Evolutionary conservation across 2,797 vertebrate genomes (phyloP), one percentile per base, ranked within the genome.

Genomic region (Danio albolineatus): DNA sequence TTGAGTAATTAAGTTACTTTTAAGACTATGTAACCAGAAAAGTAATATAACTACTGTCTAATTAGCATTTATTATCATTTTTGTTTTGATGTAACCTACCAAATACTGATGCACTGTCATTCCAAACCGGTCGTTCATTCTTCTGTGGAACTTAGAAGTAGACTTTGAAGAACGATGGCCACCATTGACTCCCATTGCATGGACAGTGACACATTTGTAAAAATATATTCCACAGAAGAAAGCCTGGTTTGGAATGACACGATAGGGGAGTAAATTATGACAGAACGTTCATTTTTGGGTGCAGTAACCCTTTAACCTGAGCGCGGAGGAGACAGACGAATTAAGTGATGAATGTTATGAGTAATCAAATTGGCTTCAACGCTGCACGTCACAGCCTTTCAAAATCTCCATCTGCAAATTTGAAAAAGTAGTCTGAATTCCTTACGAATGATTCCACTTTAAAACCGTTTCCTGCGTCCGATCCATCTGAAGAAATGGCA

Each of bases 371-470:
- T 79, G 60, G 51, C 69, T 73, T 64, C 5, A 17, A 10, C 0
- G n/a, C 49, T 51, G 44, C 56, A 41, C 51, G 56, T 48, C 51
- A 1, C 10, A 70, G 54, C 46, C 54, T 21, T 53, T 41, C 53
- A 56, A 70, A 60, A 56, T 49, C 54, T 49, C 66, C 76, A 61
- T 46, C 44, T 79, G 19, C 7, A 2, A 61, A 12, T 51, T 44
- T 61, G 54, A 78, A 69, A 61, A 43, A 60, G 56, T 70, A 2
- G n/a, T 70, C 36, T 49, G 77, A 72, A 79, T 79, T 28, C 48
- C 38, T 71, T 10, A 14, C 21, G 6, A 49, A 78, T 61, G 3
- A 28, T 48, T 57, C 17, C 60, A n/a, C 9, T 54, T 54, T n/a
- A n/a, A 48, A 60, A 21, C 36, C 5, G 7, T 49, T 19, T 70